phyloP scores from a whole-genome alignment of 2,888 invertebrate species.

The Patella caerulea region DNA sequence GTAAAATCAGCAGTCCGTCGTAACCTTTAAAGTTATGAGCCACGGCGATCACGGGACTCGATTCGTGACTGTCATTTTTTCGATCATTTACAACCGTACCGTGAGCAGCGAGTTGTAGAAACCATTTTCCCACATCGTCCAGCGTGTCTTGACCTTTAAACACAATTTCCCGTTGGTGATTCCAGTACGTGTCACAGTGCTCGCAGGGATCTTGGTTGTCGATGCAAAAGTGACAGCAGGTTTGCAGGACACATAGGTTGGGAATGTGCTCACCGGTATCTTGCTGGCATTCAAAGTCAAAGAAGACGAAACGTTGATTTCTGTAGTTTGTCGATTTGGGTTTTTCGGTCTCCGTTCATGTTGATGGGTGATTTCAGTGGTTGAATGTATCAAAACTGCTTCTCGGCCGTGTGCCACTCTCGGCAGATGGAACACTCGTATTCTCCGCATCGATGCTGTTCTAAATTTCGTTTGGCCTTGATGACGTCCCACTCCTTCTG shows the following conservation, averaged over 20 bases:
- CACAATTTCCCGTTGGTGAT: neutral
- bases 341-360: neutral
- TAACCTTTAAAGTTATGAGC: slow-evolving; percentile 6
- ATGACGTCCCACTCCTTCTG: neutral
- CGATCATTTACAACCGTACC: neutral
- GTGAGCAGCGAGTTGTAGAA: neutral
- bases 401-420: neutral
- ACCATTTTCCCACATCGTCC: neutral
- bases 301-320: neutral
- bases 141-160: neutral
- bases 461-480: neutral
- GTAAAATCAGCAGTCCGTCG: neutral
- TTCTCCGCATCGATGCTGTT: neutral
- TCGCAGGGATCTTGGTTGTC: neutral
- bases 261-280: neutral
- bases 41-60: neutral
- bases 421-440: neutral
- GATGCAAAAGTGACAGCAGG: neutral
- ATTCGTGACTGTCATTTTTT: neutral
- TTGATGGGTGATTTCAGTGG: neutral
- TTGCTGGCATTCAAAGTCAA: neutral
- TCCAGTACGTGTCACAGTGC: neutral
- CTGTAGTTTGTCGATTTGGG: neutral
- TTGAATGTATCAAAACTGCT: neutral
- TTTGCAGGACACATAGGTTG: neutral